phyloP scores from a whole-genome alignment of 2,888 invertebrate genomes.

The Latheticus oryzae region DNA sequence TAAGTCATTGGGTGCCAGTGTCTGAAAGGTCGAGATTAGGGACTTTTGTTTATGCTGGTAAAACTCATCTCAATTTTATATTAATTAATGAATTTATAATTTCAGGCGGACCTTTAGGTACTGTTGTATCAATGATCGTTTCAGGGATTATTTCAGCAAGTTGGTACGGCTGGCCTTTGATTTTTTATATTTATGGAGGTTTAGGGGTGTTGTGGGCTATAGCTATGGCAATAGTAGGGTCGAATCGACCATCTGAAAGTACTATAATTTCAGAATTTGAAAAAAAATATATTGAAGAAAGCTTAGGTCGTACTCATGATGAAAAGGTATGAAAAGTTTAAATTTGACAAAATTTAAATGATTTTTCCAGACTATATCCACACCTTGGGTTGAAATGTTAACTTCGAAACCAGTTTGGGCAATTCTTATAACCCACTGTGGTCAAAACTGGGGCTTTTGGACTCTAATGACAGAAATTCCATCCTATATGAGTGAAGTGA shows the following conservation, averaged over 20 bases:
- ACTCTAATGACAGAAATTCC: constrained; percentile 86
- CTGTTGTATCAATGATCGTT: constrained; percentile 78
- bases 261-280: constrained; percentile 74
- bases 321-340: constrained; percentile 21
- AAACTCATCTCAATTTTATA: constrained; percentile 8
- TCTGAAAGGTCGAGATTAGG: constrained; percentile 77
- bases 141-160: constrained; percentile 80
- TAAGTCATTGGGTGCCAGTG: constrained; percentile 83
- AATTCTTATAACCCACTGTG: constrained; percentile 76
- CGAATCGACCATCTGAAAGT: constrained; percentile 74
- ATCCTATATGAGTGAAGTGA: constrained; percentile 79
- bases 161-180: constrained; percentile 80
- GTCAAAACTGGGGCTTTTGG: constrained; percentile 87
- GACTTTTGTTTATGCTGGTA: constrained; percentile 74
- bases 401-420: constrained; percentile 83
- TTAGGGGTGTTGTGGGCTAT: constrained; percentile 73
- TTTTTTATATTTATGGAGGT: constrained; percentile 80
- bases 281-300: constrained; percentile 72
- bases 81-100: constrained; percentile 38
- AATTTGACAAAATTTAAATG: constrained; percentile 2
- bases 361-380: constrained; percentile 58
- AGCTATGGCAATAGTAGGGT: constrained; percentile 72
- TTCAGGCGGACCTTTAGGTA: constrained; percentile 81
- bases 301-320: constrained; percentile 45
- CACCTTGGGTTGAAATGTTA: constrained; percentile 81